These are phyloP conservation scores for Coelopa pilipes DNA, from an alignment of 2,888 invertebrate genomes.

Conservation along the genomic window DNA sequence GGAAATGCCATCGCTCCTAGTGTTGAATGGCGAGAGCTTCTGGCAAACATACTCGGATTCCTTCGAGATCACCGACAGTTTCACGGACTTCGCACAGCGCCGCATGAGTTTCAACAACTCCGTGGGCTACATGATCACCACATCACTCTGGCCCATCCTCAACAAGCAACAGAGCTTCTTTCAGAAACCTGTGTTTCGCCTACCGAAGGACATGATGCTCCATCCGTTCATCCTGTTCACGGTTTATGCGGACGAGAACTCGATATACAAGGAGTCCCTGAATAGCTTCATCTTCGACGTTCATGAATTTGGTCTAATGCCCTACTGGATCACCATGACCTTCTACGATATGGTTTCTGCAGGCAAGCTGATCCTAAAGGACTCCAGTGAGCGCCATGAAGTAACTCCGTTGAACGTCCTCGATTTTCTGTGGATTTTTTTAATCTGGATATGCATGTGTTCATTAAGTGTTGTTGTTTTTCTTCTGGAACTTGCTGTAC, in stretches of 20 bases:
- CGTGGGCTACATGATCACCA: constrained; percentile 5
- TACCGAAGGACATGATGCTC: constrained; percentile 35
- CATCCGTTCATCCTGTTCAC: constrained; percentile 25
- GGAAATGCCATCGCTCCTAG: background rate
- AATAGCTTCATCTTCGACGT: constrained; percentile 33
- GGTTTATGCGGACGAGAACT: constrained; percentile 40
- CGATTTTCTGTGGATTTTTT: too few relatives aligned
- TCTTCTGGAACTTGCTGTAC: too few relatives aligned
- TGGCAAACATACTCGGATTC: background rate
- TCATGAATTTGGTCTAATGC: constrained; percentile 36
- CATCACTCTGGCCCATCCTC: constrained; percentile 18
- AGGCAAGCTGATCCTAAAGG: too few relatives aligned
- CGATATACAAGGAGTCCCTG: constrained; percentile 39
- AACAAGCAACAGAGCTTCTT: constrained; percentile 22
- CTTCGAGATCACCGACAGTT: background rate
- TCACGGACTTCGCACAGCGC: background rate
- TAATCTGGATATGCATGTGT: too few relatives aligned
- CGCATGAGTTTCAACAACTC: background rate
- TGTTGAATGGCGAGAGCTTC: too few relatives aligned
- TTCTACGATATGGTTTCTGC: too few relatives aligned
- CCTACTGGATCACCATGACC: too few relatives aligned
- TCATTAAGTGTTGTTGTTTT: too few relatives aligned
- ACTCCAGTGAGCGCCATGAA: too few relatives aligned
- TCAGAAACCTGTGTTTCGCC: constrained; percentile 14
- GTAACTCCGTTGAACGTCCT: too few relatives aligned